Evolutionary conservation across 2,797 vertebrate species (phyloP).

Genomic region (Sebastes minor): DNA sequence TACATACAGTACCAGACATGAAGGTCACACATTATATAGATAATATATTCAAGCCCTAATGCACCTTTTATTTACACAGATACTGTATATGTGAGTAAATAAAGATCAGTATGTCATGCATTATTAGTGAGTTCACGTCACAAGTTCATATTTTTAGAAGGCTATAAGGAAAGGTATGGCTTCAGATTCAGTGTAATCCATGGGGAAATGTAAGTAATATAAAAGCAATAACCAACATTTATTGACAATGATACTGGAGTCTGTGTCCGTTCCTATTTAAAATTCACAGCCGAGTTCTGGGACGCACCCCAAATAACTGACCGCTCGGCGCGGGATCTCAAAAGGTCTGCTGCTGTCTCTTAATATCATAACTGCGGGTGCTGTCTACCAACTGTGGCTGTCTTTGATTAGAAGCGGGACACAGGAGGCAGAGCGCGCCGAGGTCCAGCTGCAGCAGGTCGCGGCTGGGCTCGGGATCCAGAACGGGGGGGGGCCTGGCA

Average conservation of each 20-base stretch:
- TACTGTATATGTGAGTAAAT: neutral
- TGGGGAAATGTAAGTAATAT: neutral
- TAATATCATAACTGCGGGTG: slow-evolving; percentile 59
- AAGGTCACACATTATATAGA: neutral
- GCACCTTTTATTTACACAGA: neutral
- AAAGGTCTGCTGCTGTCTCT: slow-evolving; percentile 58
- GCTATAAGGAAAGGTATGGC: neutral
- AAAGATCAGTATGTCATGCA: neutral
- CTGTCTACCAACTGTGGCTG: slow-evolving; percentile 58
- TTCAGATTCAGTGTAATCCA: neutral
- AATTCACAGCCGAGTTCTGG: slow-evolving; percentile 37
- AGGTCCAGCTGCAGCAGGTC: slow-evolving; percentile 63
- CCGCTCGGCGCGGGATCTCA: slow-evolving; percentile 24
- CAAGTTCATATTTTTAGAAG: neutral
- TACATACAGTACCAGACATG: neutral
- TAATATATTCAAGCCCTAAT: neutral
- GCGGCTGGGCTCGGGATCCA: neutral
- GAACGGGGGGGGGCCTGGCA: slow-evolving; percentile 28
- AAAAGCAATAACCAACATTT: slow-evolving; percentile 6
- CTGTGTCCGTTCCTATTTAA: slow-evolving; percentile 26
- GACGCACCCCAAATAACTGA: slow-evolving; percentile 51
- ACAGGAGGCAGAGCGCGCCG: slow-evolving; percentile 27
- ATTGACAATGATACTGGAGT: neutral
- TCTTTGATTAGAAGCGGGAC: slow-evolving; percentile 64
- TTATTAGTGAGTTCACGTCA: neutral